Conservation (phyloP, 2,888 invertebrate species). For the Trichopria drosophilae region DNA sequence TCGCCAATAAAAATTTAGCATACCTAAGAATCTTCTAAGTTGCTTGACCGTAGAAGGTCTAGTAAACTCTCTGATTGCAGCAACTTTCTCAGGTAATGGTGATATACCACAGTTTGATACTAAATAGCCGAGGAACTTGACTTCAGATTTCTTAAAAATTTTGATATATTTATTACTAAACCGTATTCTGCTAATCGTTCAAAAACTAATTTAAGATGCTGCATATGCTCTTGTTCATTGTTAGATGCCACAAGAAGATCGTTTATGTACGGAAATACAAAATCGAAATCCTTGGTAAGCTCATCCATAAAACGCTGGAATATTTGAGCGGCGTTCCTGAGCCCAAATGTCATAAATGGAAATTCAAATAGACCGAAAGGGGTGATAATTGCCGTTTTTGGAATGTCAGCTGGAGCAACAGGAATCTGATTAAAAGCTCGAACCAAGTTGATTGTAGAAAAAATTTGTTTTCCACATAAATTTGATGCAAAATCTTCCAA, state of each 20-base stretch:
- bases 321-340: constrained; percentile 27
- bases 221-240: not conserved
- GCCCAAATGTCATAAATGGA: constrained; percentile 40
- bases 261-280: too few species aligned
- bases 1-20: not conserved
- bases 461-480: constrained; percentile 14
- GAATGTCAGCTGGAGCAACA: not conserved
- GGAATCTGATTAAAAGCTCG: constrained; percentile 10
- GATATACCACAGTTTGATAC: not conserved
- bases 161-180: not conserved
- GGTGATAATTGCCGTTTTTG: constrained; percentile 24
- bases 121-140: not conserved
- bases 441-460: constrained; percentile 9
- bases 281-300: too few species aligned
- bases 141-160: not conserved
- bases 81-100: not conserved
- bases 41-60: not conserved
- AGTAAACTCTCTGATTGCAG: not conserved
- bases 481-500: constrained; percentile 14
- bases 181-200: not conserved
- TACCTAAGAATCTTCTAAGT: not conserved
- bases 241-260: constrained; percentile 5
- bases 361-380: constrained; percentile 42
- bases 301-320: too few species aligned
- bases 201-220: not conserved